Percentiles rank a stretch among this genome's conserved stretches.
phyloP scores from a whole-genome alignment of 2,888 invertebrate genomes.

The Nephrotoma flavescens region DNA sequence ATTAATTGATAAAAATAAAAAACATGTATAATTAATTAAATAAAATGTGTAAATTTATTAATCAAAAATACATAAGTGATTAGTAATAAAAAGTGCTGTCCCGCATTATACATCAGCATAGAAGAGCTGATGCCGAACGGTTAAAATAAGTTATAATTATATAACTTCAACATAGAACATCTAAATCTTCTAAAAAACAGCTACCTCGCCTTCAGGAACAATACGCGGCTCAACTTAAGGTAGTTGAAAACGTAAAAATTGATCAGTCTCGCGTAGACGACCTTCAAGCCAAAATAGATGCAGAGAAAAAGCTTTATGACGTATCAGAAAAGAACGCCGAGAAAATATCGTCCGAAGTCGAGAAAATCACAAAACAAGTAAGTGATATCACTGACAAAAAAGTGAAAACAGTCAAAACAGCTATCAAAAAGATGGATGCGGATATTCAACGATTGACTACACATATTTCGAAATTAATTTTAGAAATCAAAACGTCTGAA shows the following conservation, averaged over 20 bases:
- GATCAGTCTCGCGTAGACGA: background rate
- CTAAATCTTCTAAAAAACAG: no score
- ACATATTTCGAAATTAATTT: constrained; percentile 51
- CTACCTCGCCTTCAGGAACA: background rate
- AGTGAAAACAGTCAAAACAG: constrained; percentile 54
- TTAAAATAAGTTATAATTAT: no score
- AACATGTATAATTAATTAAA: no score
- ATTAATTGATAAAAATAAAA: no score
- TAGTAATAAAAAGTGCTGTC: no score
- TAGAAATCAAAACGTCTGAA: constrained; percentile 48
- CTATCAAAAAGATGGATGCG: constrained; percentile 49
- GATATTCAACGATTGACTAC: constrained; percentile 56
- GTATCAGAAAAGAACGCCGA: constrained; percentile 40
- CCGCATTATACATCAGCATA: no score
- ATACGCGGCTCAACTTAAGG: background rate
- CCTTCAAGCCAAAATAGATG: background rate
- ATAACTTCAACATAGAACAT: no score
- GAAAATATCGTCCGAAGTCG: constrained; percentile 45
- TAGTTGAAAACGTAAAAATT: background rate
- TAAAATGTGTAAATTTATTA: no score
- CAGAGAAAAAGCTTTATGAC: constrained; percentile 30
- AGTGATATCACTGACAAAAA: constrained; percentile 51
- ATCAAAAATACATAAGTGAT: no score
- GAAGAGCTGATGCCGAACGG: no score
- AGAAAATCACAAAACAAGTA: constrained; percentile 49